phyloP scores from a whole-genome alignment of 2,797 vertebrate species.

The Mormyrops attenuatus region DNA sequence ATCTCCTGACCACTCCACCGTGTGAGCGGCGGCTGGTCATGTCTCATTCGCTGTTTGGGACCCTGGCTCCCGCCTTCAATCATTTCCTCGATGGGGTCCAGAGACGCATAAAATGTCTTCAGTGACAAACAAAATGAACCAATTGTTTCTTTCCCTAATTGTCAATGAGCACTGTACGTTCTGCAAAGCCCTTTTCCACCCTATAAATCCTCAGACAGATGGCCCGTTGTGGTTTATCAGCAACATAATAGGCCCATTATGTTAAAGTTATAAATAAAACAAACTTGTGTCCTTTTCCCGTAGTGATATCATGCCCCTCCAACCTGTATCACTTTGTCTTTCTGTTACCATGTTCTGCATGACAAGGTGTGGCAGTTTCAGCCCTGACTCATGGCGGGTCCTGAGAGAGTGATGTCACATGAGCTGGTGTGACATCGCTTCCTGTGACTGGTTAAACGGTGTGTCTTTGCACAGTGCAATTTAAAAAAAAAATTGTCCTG shows the following conservation, averaged over 20 bases:
- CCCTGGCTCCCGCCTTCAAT: background rate
- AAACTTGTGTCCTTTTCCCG: background rate
- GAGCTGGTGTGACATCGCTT: background rate
- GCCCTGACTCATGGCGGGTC: background rate
- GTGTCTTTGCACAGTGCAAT: background rate
- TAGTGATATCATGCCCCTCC: background rate
- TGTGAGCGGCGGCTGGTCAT: background rate
- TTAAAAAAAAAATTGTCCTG: background rate
- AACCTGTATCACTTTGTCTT: background rate
- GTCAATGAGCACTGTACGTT: background rate
- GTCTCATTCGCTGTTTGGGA: background rate
- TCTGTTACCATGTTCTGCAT: background rate
- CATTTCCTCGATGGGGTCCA: background rate
- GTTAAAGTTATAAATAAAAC: background rate
- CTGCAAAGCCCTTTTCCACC: background rate
- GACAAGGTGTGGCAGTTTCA: background rate
- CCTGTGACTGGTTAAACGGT: background rate
- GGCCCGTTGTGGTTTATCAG: background rate
- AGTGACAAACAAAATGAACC: background rate
- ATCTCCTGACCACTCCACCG: background rate
- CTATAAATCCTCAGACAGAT: conserved; percentile 2
- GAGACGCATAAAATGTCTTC: background rate
- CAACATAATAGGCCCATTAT: background rate
- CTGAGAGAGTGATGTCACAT: background rate
- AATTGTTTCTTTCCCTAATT: conserved; percentile 10